Base-by-base conservation (phyloP, 2,888 invertebrate genomes). In the Reticulitermes lucifugus region DNA sequence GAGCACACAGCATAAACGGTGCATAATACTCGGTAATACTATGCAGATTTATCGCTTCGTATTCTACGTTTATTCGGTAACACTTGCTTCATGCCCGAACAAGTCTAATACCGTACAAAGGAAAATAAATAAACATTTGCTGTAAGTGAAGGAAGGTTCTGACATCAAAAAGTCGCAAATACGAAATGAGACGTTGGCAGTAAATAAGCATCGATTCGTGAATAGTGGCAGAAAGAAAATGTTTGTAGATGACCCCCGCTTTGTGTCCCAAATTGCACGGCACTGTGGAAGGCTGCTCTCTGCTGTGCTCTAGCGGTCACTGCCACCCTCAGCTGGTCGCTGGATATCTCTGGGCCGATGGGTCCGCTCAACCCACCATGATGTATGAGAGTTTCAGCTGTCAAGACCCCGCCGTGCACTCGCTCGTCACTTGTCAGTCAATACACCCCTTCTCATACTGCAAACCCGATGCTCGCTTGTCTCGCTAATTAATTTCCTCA, bases 371-470 rank as follows among this genome's bases (percentile, higher is more conserved):
- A 35, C 79, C 43, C 81, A 55, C 83, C 84, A 85, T 86, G 86
- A 86, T 86, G 85, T 86, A 86, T 86, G 85, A 84, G 85, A 75
- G 83, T 85, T 83, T 84, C 73, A 85, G 83, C 86, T 85, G 86
- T 86, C 86, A 85, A 77, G 70, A 82, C 84, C 83, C 79, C 84
- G 85, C 83, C 83, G 84, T 70, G 84, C 85, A 51, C 83, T 65
- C 82, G 84, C 86, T 84, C 86, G 83, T 85, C 86, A 86, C 85
- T 70, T 86, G 86, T 86, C 86, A 85, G 85, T 86, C 86, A 86
- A 80, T 83, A 55, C 81, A 59, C 59, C 73, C 55, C 46, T 60
- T 75, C 75, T 43, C 46, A n/a, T 41, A n/a, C 83, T 25, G 55
- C 25, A 21, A 29, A 22, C 51, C 46, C 82, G 84, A 43, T 70